These are phyloP conservation scores for Elanoides forficatus DNA, from an alignment of 2,113 vertebrate species.

Conservation along the genomic window DNA sequence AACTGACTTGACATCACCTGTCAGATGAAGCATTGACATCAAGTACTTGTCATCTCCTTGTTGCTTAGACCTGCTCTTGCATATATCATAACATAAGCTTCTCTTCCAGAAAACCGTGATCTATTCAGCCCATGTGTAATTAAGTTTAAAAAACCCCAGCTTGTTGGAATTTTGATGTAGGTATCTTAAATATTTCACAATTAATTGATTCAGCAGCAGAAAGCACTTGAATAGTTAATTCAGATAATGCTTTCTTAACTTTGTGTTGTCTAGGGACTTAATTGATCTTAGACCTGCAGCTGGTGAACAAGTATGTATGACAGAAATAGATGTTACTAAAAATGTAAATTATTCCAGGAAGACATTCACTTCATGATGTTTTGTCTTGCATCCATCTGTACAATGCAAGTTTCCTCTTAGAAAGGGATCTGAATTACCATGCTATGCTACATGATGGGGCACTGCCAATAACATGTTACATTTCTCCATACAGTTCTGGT, in stretches of 20 bases:
- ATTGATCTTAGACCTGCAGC: not conserved
- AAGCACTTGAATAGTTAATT: not conserved
- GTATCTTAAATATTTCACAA: not conserved
- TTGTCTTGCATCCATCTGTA: not conserved
- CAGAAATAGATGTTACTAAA: not conserved
- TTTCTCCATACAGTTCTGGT: not conserved
- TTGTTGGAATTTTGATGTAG: not conserved
- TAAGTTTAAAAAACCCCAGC: not conserved
- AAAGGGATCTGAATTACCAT: not conserved
- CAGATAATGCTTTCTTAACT: not conserved
- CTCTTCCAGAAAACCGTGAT: not conserved
- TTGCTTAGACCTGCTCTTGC: not conserved
- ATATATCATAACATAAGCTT: not conserved
- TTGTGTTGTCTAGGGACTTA: not conserved
- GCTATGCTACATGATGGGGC: not conserved
- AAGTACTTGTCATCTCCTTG: not conserved
- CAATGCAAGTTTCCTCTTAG: not conserved
- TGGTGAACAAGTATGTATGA: not conserved
- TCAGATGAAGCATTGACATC: not conserved
- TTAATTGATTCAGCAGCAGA: not conserved
- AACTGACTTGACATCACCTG: not conserved
- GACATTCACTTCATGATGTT: not conserved
- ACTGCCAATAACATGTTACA: not conserved
- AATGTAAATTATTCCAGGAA: not conserved
- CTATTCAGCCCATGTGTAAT: not conserved